Percentiles rank a stretch among this genome's conserved stretches.
phyloP scores from a whole-genome alignment of 2,113 vertebrate genomes.

The Scomber japonicus region DNA sequence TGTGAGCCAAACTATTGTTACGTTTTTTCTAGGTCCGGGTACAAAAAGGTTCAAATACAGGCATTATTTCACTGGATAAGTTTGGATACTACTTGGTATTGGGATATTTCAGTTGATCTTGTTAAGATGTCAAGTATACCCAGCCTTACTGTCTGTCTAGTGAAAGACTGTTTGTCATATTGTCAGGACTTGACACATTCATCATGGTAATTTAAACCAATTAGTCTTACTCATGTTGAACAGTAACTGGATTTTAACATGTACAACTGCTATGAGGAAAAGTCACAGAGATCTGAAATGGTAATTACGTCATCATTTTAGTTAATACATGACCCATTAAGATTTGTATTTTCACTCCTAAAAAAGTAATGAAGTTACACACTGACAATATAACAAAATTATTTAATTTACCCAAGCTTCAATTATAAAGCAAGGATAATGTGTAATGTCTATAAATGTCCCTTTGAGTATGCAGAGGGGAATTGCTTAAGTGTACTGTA shows the following conservation, averaged over 20 bases:
- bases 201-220: too few relatives aligned
- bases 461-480: background rate
- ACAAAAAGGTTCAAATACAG: too few relatives aligned
- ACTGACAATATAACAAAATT: background rate
- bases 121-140: too few relatives aligned
- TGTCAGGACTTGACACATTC: too few relatives aligned
- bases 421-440: constrained; percentile 1
- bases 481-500: background rate
- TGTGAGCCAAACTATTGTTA: too few relatives aligned
- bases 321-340: background rate
- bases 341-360: background rate
- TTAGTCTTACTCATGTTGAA: background rate
- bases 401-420: background rate
- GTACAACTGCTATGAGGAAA: background rate
- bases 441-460: background rate
- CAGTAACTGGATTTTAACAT: background rate
- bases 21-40: too few relatives aligned
- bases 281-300: background rate
- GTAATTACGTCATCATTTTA: background rate
- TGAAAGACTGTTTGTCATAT: too few relatives aligned
- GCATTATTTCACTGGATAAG: too few relatives aligned
- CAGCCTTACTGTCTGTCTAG: too few relatives aligned
- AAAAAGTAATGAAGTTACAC: background rate
- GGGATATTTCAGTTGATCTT: too few relatives aligned
- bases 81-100: too few relatives aligned